These are phyloP conservation scores for Galagoides demidoff DNA, from an alignment of 2,797 vertebrate genomes.

Conservation along the genomic window DNA sequence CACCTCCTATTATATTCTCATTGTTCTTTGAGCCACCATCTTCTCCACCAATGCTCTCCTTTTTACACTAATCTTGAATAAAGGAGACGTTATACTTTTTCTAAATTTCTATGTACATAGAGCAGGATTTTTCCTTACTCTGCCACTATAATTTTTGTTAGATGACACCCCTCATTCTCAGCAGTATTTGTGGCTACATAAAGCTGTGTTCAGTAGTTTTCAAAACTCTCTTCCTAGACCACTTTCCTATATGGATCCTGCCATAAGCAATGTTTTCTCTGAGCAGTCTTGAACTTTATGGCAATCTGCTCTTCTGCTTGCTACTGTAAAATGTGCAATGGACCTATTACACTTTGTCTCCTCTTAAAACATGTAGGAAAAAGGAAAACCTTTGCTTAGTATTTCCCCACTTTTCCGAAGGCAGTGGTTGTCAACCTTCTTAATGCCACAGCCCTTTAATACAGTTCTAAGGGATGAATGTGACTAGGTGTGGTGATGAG, in stretches of 20 bases:
- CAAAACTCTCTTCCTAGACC: background rate
- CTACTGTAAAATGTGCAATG: background rate
- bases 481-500: accelerated
- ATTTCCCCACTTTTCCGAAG: background rate
- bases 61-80: background rate
- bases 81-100: background rate
- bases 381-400: background rate
- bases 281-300: background rate
- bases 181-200: background rate
- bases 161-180: background rate
- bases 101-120: background rate
- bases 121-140: background rate
- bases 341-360: background rate
- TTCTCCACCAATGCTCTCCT: background rate
- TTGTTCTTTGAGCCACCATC: background rate
- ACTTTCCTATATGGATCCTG: background rate
- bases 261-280: background rate
- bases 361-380: background rate
- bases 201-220: background rate
- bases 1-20: background rate
- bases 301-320: background rate
- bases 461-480: background rate
- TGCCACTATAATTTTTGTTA: background rate
- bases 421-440: no score
- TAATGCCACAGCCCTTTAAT: no score